Evolutionary conservation across 2,888 invertebrate genomes (phyloP).

Genomic region (Andrena minutula): DNA sequence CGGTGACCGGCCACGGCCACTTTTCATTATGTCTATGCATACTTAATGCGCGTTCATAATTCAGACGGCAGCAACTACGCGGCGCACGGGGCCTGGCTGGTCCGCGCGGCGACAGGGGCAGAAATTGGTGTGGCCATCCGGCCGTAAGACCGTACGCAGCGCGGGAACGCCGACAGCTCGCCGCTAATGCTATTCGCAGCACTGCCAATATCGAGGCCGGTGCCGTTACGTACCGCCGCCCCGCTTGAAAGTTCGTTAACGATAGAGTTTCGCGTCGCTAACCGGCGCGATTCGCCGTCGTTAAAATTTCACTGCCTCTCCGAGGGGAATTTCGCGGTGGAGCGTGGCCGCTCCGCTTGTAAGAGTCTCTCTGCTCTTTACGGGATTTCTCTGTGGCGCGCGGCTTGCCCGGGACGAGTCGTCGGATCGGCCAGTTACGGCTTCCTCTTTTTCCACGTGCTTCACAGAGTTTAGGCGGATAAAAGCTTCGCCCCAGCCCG

Average conservation of each 20-base stretch:
- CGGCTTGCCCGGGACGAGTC: neutral
- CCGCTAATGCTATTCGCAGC: conserved; percentile 48
- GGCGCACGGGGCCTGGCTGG: conserved; percentile 15
- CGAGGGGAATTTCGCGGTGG: neutral
- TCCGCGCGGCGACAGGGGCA: conserved; percentile 27
- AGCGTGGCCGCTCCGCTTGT: neutral
- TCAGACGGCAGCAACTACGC: conserved; percentile 21
- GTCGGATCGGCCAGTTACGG: neutral
- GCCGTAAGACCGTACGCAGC: conserved; percentile 29
- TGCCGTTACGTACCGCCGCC: neutral
- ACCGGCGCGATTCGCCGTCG: conserved; percentile 2
- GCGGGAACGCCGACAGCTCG: conserved; percentile 27
- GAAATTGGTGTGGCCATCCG: conserved; percentile 46
- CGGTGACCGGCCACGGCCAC: conserved; percentile 27
- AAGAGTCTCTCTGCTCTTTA: neutral
- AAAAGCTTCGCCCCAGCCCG: neutral
- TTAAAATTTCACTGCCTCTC: conserved; percentile 24
- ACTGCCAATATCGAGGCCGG: conserved; percentile 25
- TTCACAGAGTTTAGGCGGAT: neutral
- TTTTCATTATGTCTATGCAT: conserved; percentile 53
- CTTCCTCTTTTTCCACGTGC: neutral
- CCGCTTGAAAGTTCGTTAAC: conserved; percentile 42
- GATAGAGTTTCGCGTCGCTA: conserved; percentile 11
- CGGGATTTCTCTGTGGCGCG: neutral
- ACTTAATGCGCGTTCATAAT: conserved; percentile 52